Conservation (phyloP, 2,797 vertebrate species). For the Pantherophis alleghaniensis region DNA sequence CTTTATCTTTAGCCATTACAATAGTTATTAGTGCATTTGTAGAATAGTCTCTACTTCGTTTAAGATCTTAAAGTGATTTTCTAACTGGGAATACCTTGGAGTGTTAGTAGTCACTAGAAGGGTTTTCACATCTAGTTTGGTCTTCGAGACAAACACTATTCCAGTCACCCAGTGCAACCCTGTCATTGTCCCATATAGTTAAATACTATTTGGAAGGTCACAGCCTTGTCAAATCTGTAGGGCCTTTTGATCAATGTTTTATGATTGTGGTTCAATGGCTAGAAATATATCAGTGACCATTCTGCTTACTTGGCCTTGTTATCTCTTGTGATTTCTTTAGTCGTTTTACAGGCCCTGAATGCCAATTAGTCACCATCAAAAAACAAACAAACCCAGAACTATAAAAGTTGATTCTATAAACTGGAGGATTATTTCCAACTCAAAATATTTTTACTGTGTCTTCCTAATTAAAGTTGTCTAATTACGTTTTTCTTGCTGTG, state of each 20-base stretch:
- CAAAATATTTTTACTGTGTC: neutral
- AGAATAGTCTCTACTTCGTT: neutral
- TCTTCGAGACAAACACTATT: neutral
- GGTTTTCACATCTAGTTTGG: neutral
- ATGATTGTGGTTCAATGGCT: neutral
- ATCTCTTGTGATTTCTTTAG: neutral
- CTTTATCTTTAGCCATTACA: neutral
- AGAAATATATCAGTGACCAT: neutral
- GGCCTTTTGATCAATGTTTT: neutral
- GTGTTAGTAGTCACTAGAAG: neutral
- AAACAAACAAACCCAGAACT: neutral
- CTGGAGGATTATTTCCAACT: neutral
- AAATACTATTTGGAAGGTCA: neutral
- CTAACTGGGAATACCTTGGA: neutral
- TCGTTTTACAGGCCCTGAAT: neutral
- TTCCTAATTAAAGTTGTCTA: neutral
- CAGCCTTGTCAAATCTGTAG: neutral
- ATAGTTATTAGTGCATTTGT: neutral
- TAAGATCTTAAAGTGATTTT: neutral
- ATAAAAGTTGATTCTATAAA: neutral
- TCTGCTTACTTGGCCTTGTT: constrained; percentile 5
- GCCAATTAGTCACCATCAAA: neutral
- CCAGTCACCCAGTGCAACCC: neutral
- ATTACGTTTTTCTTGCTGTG: neutral
- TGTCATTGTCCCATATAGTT: constrained; percentile 4